Conservation (phyloP, 2,888 invertebrate species). For the Endotricha flammealis region DNA sequence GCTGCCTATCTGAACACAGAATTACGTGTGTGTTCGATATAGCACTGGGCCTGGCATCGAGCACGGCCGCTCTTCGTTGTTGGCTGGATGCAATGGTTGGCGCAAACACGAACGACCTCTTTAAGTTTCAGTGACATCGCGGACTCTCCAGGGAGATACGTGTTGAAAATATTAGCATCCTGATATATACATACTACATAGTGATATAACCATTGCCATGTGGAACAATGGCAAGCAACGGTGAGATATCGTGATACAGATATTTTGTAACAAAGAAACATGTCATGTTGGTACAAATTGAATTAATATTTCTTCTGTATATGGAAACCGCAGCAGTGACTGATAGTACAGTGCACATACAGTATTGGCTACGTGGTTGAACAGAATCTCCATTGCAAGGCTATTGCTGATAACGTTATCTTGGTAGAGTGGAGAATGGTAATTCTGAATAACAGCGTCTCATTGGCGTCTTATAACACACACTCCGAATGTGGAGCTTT, state of each 20-base stretch:
- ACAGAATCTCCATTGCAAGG: slow-evolving; percentile 70
- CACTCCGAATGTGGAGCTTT: background rate
- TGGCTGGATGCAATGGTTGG: slow-evolving; percentile 53
- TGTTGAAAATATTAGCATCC: slow-evolving; percentile 28
- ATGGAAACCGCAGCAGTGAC: background rate
- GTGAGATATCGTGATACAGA: background rate
- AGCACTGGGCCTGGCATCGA: slow-evolving; percentile 43
- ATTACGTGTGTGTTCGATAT: slow-evolving; percentile 52
- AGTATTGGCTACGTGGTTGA: slow-evolving; percentile 27
- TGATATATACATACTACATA: slow-evolving; percentile 8
- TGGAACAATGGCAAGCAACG: background rate
- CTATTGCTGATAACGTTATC: slow-evolving; percentile 74
- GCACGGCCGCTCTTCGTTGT: slow-evolving; percentile 46
- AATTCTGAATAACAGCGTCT: slow-evolving; percentile 27
- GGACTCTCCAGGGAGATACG: slow-evolving; percentile 37
- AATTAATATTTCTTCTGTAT: background rate
- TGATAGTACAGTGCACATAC: slow-evolving; percentile 16
- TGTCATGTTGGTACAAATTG: too few species aligned
- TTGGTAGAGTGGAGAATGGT: slow-evolving; percentile 30
- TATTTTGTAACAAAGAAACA: too few species aligned
- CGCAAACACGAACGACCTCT: slow-evolving; percentile 66
- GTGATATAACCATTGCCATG: too few species aligned
- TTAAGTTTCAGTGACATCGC: slow-evolving; percentile 66
- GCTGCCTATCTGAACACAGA: slow-evolving; percentile 48
- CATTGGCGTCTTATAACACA: slow-evolving; percentile 2